Conservation (phyloP, 1,140 invertebrate genomes). For the Pogonognathellus flavescens region DNA sequence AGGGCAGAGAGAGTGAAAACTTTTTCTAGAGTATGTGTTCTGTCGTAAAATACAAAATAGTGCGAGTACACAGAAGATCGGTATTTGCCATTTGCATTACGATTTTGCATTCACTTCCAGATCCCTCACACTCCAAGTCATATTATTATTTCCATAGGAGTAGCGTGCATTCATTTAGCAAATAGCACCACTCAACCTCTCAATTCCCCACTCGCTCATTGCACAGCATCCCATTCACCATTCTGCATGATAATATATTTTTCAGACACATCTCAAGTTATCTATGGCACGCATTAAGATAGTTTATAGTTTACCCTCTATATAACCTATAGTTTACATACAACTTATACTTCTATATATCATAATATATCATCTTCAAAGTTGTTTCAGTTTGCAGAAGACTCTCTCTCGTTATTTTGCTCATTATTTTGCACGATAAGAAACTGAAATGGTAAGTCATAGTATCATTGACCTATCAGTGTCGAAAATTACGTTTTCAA, state of each 20-base stretch:
- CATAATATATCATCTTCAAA: no score
- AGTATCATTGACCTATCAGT: no score
- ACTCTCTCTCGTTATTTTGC: no score
- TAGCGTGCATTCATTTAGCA: not conserved
- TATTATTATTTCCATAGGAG: no score
- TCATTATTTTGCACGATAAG: no score
- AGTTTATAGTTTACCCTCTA: no score
- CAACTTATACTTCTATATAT: not conserved
- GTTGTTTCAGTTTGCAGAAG: no score
- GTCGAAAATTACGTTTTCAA: no score
- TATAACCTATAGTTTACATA: no score
- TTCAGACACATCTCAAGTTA: not conserved
- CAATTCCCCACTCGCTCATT: constrained; percentile 25
- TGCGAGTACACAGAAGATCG: no score
- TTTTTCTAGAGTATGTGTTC: not conserved
- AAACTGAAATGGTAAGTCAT: no score
- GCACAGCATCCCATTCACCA: constrained; percentile 6
- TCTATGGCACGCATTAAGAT: not conserved
- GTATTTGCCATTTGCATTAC: constrained; percentile 20
- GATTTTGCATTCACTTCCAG: constrained; percentile 34
- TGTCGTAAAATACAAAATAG: constrained; percentile 31
- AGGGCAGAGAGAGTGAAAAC: not conserved
- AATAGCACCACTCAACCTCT: constrained; percentile 9
- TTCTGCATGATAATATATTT: constrained; percentile 21
- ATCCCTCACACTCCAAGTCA: not conserved